Evolutionary conservation across 2,797 vertebrate species (phyloP), one percentile per base, ranked within the genome.

Genomic region (Gastrophryne carolinensis): DNA sequence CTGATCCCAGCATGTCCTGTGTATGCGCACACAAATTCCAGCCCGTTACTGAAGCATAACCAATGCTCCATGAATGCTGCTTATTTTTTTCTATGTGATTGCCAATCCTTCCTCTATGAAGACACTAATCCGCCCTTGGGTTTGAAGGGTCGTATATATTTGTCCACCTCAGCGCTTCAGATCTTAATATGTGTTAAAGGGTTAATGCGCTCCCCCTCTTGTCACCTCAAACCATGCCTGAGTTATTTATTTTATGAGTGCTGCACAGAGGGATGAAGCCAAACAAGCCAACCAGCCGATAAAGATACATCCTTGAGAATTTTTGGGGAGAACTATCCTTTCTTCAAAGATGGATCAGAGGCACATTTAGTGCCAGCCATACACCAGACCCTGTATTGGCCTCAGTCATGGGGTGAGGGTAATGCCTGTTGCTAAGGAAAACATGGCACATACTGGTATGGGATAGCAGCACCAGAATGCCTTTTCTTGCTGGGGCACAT

Each of bases 91-190:
- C 80, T 81, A 77, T 83, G 44, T 1, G 24, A 87, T 87, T 56
- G 84, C 83, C 86, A 86, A 87, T 86, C 83, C 81, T 86, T 89
- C 75, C 84, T 82, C 83, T 83, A 81, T 85, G 85, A 84, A 82
- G 82, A 81, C 78, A 86, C 88, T 83, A 88, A 90, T 85, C 79
- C 79, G 17, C 44, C 81, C 85, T 88, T 84, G 87, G 15, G 52
- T 41, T 63, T 47, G 50, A 17, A 57, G 35, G 47, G 57, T 37
- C 39, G 13, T 50, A 12, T 56, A 34, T 72, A 21, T 61, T 72
- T 24, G 44, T 35, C 23, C 21, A 35, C 12, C 30, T 61, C 23
- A 35, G n/a, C 7, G 26, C 49, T 64, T 10, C 24, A 60, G 52
- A 24, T 39, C 44, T 34, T 19, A 15, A 13, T 41, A 68, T 49